Evolutionary conservation across 2,888 invertebrate genomes (phyloP), one percentile per base, ranked within the genome.

Genomic region (Chrysolina americana): DNA sequence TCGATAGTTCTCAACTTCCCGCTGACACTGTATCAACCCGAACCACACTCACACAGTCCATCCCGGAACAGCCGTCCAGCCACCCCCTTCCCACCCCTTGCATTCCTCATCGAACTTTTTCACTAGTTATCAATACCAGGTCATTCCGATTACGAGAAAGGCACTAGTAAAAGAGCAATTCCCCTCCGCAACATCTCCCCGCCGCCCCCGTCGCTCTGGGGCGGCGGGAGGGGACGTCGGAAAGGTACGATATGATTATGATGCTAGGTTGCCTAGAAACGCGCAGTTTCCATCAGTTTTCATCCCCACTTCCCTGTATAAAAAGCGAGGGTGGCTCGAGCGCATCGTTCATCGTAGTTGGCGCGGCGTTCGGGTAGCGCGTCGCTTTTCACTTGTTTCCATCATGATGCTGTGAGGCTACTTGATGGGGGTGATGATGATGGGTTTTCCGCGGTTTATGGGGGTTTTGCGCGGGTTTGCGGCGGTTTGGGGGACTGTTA

Each of bases 241-340:
- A 74, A 77, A 77, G 77, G 85, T 85, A 87, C 87, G 87, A 87
- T 87, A 87, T 87, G 87, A 87, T 87, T 87, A 87, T 87, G 87
- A 87, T 87, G 86, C 87, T 83, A 80, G 83, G 87, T 87, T 87
- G 87, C 87, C 81, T 83, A 82, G 87, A 79, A 86, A 87, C 87
- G 86, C 86, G 86, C 87, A 86, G 86, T 86, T 85, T 87, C 86
- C 85, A 85, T 84, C 87, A 86, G 86, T 85, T 84, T 86, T 86
- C 85, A 85, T 85, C 86, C 87, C 87, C 86, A 78, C 86, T 81
- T 82, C 83, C 76, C 76, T 56, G 78, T 85, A 86, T 87, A 87
- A 86, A 87, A 84, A 81, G 81, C 83, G 83, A 83, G 85, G 86
- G 86, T 84, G 85, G 85, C 83, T 21, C 62, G 66, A 59, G 53